Evolutionary conservation across 2,888 invertebrate genomes (phyloP).

Genomic region (Apamea epomidion): DNA sequence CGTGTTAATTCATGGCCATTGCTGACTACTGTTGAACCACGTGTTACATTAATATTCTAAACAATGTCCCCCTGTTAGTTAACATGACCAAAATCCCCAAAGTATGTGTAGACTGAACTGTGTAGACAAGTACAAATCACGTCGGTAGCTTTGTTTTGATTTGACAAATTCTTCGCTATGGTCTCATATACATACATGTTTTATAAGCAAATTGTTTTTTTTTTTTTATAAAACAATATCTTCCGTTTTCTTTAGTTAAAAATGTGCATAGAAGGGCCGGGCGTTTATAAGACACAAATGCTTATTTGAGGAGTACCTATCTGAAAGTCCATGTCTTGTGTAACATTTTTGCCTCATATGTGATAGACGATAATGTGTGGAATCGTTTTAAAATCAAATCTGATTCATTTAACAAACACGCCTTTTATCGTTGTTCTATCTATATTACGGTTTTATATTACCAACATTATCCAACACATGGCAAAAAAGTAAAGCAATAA

Average conservation of each 20-base stretch:
- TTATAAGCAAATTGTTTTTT: not conserved
- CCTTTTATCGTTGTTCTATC: not conserved
- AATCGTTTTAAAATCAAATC: not conserved
- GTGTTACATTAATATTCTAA: slow-evolving; percentile 57
- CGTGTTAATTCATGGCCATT: not conserved
- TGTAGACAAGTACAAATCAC: slow-evolving; percentile 37
- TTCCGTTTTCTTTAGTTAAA: not conserved
- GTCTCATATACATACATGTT: not conserved
- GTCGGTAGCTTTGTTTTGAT: slow-evolving; percentile 12
- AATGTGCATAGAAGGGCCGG: not conserved
- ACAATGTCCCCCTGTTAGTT: slow-evolving; percentile 36
- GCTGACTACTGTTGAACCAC: slow-evolving; percentile 13
- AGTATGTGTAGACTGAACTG: slow-evolving; percentile 19
- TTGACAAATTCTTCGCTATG: slow-evolving; percentile 1
- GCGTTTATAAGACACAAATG: too few relatives aligned
- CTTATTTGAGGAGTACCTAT: not conserved
- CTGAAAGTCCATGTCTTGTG: too few relatives aligned
- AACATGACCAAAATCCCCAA: slow-evolving; percentile 48
- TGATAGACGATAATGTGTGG: not conserved
- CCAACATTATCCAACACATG: not conserved
- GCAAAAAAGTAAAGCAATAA: slow-evolving; percentile 10
- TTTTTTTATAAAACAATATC: not conserved
- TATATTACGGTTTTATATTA: not conserved
- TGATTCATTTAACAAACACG: not conserved
- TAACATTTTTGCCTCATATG: not conserved